Base-by-base conservation (phyloP, 2,797 vertebrate species). In the Ataeniobius toweri region DNA sequence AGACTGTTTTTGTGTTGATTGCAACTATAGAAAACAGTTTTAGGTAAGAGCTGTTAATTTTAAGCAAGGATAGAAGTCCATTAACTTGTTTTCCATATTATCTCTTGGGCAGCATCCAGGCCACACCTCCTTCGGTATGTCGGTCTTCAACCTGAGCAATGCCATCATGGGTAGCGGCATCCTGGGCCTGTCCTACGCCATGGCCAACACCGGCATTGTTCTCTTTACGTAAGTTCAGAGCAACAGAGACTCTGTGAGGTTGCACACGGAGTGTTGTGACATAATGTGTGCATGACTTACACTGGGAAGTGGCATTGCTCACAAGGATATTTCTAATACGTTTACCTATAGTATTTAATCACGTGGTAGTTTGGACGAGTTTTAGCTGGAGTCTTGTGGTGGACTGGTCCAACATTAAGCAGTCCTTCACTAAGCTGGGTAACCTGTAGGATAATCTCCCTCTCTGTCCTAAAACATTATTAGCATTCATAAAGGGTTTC, bases 161-260 rank as follows among this genome's bases (percentile, higher is more conserved):
- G 98, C 98, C 87, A 99, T 99, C 86, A 99, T 99, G 98, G 98
- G 98, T 88, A 99, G 98, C 0, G 98, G 98, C 2, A 99, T 99
- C 88, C 92, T 99, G 81, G 98, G 98, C 56, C 91, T 99, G 73
- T 99, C 98, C 48, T 99, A 95, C 18, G 98, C 98, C 77, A 98
- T 99, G 98, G 98, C 98, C 71, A 99, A 99, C 94, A 99, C 98
- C 0, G 98, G 98, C 85, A 99, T 99, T 61, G 51, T 99, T 10
- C 95, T 99, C 75, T 99, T 99, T 76, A 80, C 96, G 98, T 99
- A 90, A 96, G 97, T 96, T 31, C 1, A 3, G 5, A 9, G 12
- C 31, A 24, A 44, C 36, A 36, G 24, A 16, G 1, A 14, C n/a
- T 70, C 24, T 5, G 2, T 12, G 44, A 16, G 46, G 6, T 53